These are phyloP conservation scores for Allygus modestus DNA, from an alignment of 2,888 invertebrate species.

Conservation along the genomic window DNA sequence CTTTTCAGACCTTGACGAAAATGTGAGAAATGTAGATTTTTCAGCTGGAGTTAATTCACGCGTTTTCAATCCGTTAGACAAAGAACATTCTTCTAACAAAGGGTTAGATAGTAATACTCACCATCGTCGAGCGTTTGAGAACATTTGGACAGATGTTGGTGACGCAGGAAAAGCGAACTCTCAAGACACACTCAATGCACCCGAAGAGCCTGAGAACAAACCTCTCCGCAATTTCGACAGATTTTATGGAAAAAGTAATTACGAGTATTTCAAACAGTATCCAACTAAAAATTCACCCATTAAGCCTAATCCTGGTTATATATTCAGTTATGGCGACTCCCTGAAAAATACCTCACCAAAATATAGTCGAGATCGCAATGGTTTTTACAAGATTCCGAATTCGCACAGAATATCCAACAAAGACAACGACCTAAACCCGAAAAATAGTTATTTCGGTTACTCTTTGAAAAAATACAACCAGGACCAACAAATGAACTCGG, in stretches of 20 bases:
- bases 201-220: background rate
- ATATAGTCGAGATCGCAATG: background rate
- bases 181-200: too few relatives aligned
- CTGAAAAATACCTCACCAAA: background rate
- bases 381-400: background rate
- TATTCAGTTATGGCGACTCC: background rate
- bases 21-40: background rate
- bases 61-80: background rate
- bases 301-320: background rate
- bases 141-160: background rate
- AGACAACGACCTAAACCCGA: background rate
- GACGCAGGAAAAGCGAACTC: background rate
- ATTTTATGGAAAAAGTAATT: slow-evolving; percentile 1
- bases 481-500: background rate
- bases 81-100: background rate
- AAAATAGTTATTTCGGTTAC: background rate
- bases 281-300: background rate
- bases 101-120: background rate
- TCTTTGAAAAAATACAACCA: background rate
- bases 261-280: slow-evolving; percentile 1
- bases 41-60: background rate
- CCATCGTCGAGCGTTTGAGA: background rate
- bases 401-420: background rate
- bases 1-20: background rate
- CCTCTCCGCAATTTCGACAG: background rate